Base-by-base conservation (phyloP, 1,140 invertebrate genomes). In the Conopomorpha cramerella region DNA sequence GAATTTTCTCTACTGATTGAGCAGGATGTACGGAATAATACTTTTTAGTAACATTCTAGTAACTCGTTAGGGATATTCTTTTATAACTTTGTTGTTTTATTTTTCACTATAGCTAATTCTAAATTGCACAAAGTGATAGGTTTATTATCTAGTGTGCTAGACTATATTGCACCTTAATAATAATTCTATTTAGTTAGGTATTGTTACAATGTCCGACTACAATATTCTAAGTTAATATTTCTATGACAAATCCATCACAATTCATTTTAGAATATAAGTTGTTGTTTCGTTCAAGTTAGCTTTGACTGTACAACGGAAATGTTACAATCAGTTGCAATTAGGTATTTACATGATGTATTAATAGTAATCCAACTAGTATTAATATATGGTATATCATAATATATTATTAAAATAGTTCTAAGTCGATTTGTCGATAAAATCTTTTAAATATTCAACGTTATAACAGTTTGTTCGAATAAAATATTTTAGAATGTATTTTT, bases 201-300 rank as follows among this genome's bases (percentile, higher is more conserved):
- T 23, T 23, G 4, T 23, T 23, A 23, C 19, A 23, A 23, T 23
- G 10, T 4, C 4, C 10, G 10, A 10, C 19, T 23, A 23, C 19
- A 23, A 23, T 23, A 6, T 23, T 6, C 19, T 23, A 6, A 6
- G 10, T 6, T 23, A 23, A 6, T 6, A 58, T 51, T 52, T 59
- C 55, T 72, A 72, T 71, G 65, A 70, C 67, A 70, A 70, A 70
- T 70, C 65, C 67, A 74, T 72, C 70, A 74, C 70, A 74, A 66
- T 74, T 54, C 59, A n/a, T 47, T 74, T 74, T 74, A 74, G 70
- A 72, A 74, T 74, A 74, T 74, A 57, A 70, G 70, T 74, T 72
- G 49, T 53, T 64, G 66, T 53, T 66, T 67, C 65, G 59, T 64
- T 66, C 54, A 53, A 49, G 31, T 47, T n/a, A n/a, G n/a, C n/a